Conservation (phyloP, 2,888 invertebrate species). For the Spialia ferax region DNA sequence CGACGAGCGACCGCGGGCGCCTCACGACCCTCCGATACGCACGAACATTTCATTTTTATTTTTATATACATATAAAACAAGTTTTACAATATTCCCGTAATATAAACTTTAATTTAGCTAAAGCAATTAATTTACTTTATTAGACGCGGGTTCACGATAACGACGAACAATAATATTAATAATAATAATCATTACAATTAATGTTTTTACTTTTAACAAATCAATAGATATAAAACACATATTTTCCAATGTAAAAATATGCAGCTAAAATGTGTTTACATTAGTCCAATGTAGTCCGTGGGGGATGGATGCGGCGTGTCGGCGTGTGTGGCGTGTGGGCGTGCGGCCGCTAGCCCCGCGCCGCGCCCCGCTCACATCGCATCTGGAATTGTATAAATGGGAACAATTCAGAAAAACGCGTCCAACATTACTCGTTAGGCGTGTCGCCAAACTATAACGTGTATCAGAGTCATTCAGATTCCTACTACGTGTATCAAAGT, state of each 20-base stretch:
- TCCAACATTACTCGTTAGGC: too few relatives aligned
- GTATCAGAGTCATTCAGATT: too few relatives aligned
- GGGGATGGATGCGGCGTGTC: constrained; percentile 21
- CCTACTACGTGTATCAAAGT: too few relatives aligned
- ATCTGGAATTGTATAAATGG: too few relatives aligned
- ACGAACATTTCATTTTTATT: constrained; percentile 12
- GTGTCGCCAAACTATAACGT: too few relatives aligned
- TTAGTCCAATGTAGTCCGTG: constrained; percentile 34
- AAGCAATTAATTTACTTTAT: constrained; percentile 33
- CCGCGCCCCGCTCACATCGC: constrained; percentile 3
- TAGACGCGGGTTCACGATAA: constrained; percentile 38
- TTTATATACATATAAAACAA: constrained; percentile 40
- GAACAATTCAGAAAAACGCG: too few relatives aligned
- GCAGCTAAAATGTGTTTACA: constrained; percentile 33
- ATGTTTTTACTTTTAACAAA: constrained; percentile 29
- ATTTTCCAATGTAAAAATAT: constrained; percentile 37
- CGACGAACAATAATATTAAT: constrained; percentile 34
- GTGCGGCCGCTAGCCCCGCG: constrained; percentile 6
- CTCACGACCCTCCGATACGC: constrained; percentile 36
- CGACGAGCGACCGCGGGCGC: constrained; percentile 42
- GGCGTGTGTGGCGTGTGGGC: not conserved
- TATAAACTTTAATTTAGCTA: constrained; percentile 37
- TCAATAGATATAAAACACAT: constrained; percentile 47
- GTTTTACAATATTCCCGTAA: constrained; percentile 37
- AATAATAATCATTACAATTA: constrained; percentile 32